Base-by-base conservation (phyloP, 2,113 vertebrate genomes). In the Tragelaphus buxtoni region DNA sequence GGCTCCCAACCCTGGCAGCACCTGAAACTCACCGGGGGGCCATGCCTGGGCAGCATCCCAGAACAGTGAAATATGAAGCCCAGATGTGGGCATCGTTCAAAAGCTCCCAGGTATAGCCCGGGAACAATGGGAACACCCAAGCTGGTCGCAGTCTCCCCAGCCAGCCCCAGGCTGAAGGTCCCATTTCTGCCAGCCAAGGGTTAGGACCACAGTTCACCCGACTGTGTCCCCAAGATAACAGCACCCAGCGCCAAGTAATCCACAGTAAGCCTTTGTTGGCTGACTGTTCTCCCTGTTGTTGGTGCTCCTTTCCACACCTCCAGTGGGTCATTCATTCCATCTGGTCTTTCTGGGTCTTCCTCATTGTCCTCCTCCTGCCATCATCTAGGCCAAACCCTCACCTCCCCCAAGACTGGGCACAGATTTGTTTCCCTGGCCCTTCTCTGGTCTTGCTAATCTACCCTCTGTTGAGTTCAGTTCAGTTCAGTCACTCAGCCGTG, bases 261-360 rank as follows among this genome's bases (percentile, higher is more conserved):
- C 17, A 7, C 9, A 18, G 55, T 0, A 22, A 61, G 11, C 18
- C 16, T 24, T 3, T 18, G 28, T 9, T 12, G 28, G 61, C 26
- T 1, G 0, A 20, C 45, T 7, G 53, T 8, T 7, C 60, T 51
- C 39, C 56, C 56, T 2, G 7, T 24, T 32, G 0, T n/a, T 0
- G 1, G n/a, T 5, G 30, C n/a, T 55, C 74, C 56, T 17, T 45
- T 39, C n/a, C 8, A 42, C 2, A 8, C 65, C 22, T 47, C 82
- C 26, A 10, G 35, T 0, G 3, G 53, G 42, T 32, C 61, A 3
- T 39, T 49, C 24, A 22, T 2, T 22, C 51, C 6, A 24, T 10
- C 69, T 35, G 9, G 18, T 55, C 89, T 83, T 51, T 47, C 69
- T 28, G 55, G 80, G 45, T 39, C 72, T 39, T 81, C 51, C 17